Percentiles rank a stretch among this genome's conserved stretches.
These are phyloP conservation scores for Latrodectus geometricus DNA, from an alignment of 1,140 invertebrate species.

Conservation along the genomic window DNA sequence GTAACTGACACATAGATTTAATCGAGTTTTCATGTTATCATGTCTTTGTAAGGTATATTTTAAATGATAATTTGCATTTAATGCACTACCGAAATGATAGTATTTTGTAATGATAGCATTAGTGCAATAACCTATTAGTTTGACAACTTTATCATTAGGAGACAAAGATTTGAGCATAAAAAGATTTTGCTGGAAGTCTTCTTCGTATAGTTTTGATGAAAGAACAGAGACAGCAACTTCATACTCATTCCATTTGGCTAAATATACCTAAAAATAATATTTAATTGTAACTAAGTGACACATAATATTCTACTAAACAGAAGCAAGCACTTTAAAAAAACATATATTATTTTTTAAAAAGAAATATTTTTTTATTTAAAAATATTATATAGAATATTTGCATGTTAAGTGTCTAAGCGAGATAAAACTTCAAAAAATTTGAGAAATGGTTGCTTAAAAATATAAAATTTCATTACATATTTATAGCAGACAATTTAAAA, in stretches of 20 bases:
- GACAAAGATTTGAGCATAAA: conserved; percentile 68
- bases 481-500: too few relatives aligned
- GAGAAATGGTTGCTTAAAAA: too few relatives aligned
- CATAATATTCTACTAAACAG: neutral
- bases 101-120: conserved; percentile 70
- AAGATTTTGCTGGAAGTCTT: conserved; percentile 71
- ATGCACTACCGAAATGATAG: conserved; percentile 69
- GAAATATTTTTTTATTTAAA: too few relatives aligned
- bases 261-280: conserved; percentile 65
- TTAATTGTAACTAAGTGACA: conserved; percentile 50
- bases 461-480: too few relatives aligned
- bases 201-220: conserved; percentile 65
- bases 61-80: conserved; percentile 64
- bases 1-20: conserved; percentile 72
- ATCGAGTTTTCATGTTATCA: conserved; percentile 65
- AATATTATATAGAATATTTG: too few relatives aligned
- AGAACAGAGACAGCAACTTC: conserved; percentile 67
- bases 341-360: too few relatives aligned
- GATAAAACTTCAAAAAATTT: too few relatives aligned
- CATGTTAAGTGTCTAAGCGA: too few relatives aligned
- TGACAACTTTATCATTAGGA: conserved; percentile 65
- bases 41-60: conserved; percentile 23
- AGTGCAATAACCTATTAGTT: conserved; percentile 69
- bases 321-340: too few relatives aligned
- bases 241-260: conserved; percentile 68